Evolutionary conservation across 2,888 invertebrate genomes (phyloP).

Genomic region (Amphimallon solstitiale): DNA sequence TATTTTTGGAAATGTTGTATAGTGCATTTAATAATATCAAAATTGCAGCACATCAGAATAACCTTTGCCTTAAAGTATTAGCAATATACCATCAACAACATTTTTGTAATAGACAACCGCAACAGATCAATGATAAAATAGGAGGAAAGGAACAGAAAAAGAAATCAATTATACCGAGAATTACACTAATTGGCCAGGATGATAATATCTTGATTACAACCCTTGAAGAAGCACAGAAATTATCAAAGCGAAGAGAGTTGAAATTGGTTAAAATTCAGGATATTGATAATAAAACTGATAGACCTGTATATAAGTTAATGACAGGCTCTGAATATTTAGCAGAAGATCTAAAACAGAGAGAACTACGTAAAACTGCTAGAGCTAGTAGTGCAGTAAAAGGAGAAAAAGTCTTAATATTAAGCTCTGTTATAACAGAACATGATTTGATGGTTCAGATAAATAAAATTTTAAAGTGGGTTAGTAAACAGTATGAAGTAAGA

Average conservation of each 20-base stretch:
- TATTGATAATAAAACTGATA: constrained; percentile 72
- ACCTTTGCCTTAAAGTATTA: background rate
- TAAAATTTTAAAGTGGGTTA: constrained; percentile 73
- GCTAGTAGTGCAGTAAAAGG: constrained; percentile 65
- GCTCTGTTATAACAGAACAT: constrained; percentile 71
- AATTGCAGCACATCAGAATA: background rate
- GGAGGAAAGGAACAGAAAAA: constrained; percentile 49
- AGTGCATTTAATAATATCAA: background rate
- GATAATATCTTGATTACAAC: constrained; percentile 70
- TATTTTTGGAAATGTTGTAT: too few relatives aligned
- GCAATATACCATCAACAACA: background rate
- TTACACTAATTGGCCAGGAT: constrained; percentile 72
- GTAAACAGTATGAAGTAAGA: constrained; percentile 74
- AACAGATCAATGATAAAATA: background rate
- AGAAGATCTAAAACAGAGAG: constrained; percentile 69
- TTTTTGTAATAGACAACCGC: background rate
- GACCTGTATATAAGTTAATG: constrained; percentile 77
- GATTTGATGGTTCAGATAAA: constrained; percentile 73
- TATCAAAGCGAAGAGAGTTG: constrained; percentile 74
- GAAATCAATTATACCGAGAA: constrained; percentile 65
- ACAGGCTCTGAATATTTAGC: constrained; percentile 72
- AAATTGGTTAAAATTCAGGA: constrained; percentile 77
- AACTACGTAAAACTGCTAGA: constrained; percentile 64
- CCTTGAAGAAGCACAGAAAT: constrained; percentile 74
- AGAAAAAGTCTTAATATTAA: constrained; percentile 72